phyloP scores from a whole-genome alignment of 2,113 vertebrate species.

The Aleadryas rufinucha region DNA sequence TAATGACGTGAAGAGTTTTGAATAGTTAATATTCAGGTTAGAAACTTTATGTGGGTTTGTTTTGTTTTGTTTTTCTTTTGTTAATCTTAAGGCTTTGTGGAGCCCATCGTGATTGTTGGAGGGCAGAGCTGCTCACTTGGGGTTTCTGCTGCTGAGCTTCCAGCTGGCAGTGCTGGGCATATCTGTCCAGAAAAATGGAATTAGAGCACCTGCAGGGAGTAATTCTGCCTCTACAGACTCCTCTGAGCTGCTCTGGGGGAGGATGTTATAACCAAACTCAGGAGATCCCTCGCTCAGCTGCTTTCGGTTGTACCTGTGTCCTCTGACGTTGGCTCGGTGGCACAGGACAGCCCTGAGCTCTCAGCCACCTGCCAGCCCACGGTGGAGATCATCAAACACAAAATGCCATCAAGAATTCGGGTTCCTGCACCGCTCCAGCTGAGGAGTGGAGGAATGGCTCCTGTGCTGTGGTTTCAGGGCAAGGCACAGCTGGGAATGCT shows the following conservation, averaged over 20 bases:
- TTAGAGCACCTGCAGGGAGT: background rate
- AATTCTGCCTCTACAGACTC: background rate
- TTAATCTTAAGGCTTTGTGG: background rate
- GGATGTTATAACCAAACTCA: background rate
- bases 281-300: background rate
- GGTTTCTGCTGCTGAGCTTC: background rate
- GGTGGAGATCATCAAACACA: background rate
- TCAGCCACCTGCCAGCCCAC: background rate
- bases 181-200: background rate
- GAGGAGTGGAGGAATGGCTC: background rate
- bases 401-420: background rate
- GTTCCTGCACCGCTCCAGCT: background rate
- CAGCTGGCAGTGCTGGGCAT: background rate
- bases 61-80: background rate
- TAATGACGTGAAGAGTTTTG: background rate
- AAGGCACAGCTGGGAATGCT: background rate
- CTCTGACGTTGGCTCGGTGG: rapidly evolving
- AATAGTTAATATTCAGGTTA: background rate
- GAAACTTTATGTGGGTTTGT: background rate
- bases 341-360: background rate
- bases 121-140: background rate
- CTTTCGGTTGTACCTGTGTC: background rate
- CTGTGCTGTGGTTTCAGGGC: background rate
- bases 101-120: background rate
- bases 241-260: background rate